Conservation (phyloP, 2,797 vertebrate species). For the Gymnoscopelus microlampas region DNA sequence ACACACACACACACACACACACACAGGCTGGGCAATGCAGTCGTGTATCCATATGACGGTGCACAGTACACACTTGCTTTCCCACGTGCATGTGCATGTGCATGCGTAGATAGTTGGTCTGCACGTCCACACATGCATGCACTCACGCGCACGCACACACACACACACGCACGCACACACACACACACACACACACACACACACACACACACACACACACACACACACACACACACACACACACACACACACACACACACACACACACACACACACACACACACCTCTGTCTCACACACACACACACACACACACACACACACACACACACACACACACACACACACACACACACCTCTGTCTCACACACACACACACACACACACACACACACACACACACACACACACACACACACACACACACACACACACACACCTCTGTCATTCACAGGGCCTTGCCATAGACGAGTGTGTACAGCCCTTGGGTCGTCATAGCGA, state of each 20-base stretch:
- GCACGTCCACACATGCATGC: constrained; percentile 16
- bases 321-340: constrained; percentile 23
- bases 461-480: constrained; percentile 39
- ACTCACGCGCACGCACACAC: constrained; percentile 11
- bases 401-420: constrained; percentile 8
- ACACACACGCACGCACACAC: constrained; percentile 4
- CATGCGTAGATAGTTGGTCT: too few species aligned
- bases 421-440: constrained; percentile 32
- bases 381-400: constrained; percentile 29
- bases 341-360: constrained; percentile 24
- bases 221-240: constrained; percentile 2
- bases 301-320: constrained; percentile 10
- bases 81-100: too few species aligned
- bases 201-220: not conserved
- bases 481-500: constrained; percentile 57
- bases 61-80: too few species aligned
- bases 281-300: too few species aligned
- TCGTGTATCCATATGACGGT: too few species aligned
- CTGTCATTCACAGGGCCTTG: constrained; percentile 23
- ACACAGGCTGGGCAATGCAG: too few species aligned
- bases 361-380: constrained; percentile 6
- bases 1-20: too few species aligned
- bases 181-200: constrained; percentile 5
- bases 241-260: not conserved
- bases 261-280: constrained; percentile 6